phyloP scores from a whole-genome alignment of 1,140 invertebrate genomes.

The Eulimnadia texana region DNA sequence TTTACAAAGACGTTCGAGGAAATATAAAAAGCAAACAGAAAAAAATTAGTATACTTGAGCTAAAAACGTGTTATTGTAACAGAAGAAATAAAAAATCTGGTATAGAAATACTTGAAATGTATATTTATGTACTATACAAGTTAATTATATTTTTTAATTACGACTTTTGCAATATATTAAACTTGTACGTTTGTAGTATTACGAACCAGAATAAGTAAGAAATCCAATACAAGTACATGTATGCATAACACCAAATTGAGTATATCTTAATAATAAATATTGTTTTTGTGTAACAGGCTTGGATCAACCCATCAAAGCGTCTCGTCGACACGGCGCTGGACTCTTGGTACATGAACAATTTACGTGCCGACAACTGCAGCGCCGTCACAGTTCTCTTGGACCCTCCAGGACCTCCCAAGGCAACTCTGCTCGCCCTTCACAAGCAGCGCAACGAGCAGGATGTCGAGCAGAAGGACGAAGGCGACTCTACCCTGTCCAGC shows the following conservation, averaged over 20 bases:
- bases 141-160: no score
- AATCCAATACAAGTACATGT: no score
- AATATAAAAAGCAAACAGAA: no score
- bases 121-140: no score
- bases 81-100: no score
- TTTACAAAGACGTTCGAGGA: no score
- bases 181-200: no score
- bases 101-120: no score
- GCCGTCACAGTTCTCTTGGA: slow-evolving; percentile 86
- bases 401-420: slow-evolving; percentile 59
- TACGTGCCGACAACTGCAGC: slow-evolving; percentile 88
- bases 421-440: slow-evolving; percentile 5
- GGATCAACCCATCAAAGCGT: slow-evolving; percentile 80
- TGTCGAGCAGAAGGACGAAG: not conserved
- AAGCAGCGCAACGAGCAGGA: slow-evolving; percentile 6
- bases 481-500: not conserved
- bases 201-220: no score
- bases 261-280: not conserved
- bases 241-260: not conserved
- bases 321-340: slow-evolving; percentile 66
- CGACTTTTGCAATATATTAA: no score
- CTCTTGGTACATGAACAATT: slow-evolving; percentile 51
- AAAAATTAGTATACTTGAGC: no score
- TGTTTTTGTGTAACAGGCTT: slow-evolving; percentile 26
- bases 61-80: no score